phyloP scores from a whole-genome alignment of 2,888 invertebrate genomes.

The Julus scanicus region DNA sequence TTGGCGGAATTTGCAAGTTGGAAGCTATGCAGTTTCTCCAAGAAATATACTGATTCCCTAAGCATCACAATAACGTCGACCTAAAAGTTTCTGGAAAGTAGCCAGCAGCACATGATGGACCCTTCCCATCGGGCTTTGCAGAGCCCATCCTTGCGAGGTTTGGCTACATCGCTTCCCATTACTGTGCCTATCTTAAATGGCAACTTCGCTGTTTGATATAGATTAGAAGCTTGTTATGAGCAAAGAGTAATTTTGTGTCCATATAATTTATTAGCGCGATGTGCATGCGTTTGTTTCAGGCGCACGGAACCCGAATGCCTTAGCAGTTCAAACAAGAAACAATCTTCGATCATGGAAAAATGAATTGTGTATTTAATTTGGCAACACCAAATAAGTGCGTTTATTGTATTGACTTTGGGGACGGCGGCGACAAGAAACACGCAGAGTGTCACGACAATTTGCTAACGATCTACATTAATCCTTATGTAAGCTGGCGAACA shows the following conservation, averaged over 20 bases:
- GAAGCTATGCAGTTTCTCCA: too few relatives aligned
- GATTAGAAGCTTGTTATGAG: conserved; percentile 42
- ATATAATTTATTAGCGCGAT: conserved; percentile 25
- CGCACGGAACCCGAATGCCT: neutral
- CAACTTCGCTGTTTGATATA: conserved; percentile 29
- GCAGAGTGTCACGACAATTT: conserved; percentile 44
- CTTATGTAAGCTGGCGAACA: neutral
- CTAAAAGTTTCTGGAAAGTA: neutral
- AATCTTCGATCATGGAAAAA: conserved; percentile 49
- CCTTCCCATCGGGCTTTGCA: neutral
- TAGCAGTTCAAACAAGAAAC: conserved; percentile 27
- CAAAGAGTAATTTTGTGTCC: conserved; percentile 37
- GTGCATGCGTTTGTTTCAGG: conserved; percentile 13
- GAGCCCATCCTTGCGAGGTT: neutral
- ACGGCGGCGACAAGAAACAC: conserved; percentile 26
- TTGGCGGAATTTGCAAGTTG: too few relatives aligned
- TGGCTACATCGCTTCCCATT: conserved; percentile 8
- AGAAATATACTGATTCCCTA: too few relatives aligned
- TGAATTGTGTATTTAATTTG: conserved; percentile 51
- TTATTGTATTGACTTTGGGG: conserved; percentile 49
- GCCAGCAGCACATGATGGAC: neutral
- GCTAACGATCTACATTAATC: conserved; percentile 30
- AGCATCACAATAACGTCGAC: too few relatives aligned
- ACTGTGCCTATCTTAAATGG: conserved; percentile 26
- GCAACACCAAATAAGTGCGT: conserved; percentile 50